Evolutionary conservation across 2,113 vertebrate species (phyloP), one percentile per base, ranked within the genome.

Genomic region (Chaetodon auriga): DNA sequence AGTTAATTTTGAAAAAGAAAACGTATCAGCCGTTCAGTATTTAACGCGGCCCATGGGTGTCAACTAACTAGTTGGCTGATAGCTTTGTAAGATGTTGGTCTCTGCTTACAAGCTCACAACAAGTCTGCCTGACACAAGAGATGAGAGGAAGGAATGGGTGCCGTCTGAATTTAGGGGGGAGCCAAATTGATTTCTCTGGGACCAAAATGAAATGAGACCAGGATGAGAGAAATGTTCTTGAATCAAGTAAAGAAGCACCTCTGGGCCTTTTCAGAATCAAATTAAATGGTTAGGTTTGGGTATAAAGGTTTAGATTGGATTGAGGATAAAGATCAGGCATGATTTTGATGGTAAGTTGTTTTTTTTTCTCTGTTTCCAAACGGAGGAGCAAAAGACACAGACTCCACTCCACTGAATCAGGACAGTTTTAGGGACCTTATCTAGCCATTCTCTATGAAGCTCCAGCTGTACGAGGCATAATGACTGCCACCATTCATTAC

Each of bases 381-480:
- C 70, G 25, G 12, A 72, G 53, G 45, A 61, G 7, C 13, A n/a
- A 74, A 82, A 64, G 38, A 74, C 30, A 46, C 7, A 57, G 15
- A 51, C 14, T 78, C 30, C 16, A 8, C 21, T 68, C 45, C 41
- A 60, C 16, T 72, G 54, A 75, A 61, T 79, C 19, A 36, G 14
- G 61, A 78, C 43, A 23, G 46, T 74, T 86, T 70, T 13, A 72
- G 46, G 21, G 73, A 62, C 35, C 30, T 64, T 55, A 73, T 81
- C 66, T 51, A 80, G 55, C 0, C 57, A 48, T 87, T 88, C 65
- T 87, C 54, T 76, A 60, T 75, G 36, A 86, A 66, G 58, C 81
- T 74, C 65, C 87, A 89, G 86, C 80, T 90, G 86, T 80, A 78
- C 35, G n/a, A 85, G 23, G 30, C 49, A 64, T 65, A 80, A 78